Evolutionary conservation across 2,888 invertebrate genomes (phyloP), one percentile per base, ranked within the genome.

Genomic region (Cacoxenus indagator): DNA sequence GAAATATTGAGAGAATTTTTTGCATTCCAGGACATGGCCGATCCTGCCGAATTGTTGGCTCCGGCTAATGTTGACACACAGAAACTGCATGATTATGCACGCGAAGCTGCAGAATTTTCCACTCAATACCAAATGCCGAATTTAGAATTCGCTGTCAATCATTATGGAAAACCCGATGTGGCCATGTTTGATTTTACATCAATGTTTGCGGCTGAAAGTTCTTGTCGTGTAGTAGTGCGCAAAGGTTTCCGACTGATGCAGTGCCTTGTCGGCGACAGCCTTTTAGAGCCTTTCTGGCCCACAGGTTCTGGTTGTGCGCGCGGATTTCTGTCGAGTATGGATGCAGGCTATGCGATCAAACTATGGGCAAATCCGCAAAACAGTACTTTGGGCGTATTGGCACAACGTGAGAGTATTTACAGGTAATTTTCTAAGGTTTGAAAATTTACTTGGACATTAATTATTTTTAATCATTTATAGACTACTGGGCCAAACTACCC

Each of bases 141-240:
- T 83, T 89, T 94, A 77, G 97, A 98, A 88, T 99, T 98, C 89
- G 98, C 99, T 0, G 94, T 98, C 14, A 99, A 99, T 89, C 98
- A 98, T 89, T 97, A 97, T 86, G 97, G 97, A 0, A 96, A 97
- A 86, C 96, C 98, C 0, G 99, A 99, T 88, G 96, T 99, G 1
- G 97, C 98, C 54, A 95, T 99, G 92, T 99, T 99, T 88, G 99
- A 99, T 89, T 99, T 99, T 87, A 99, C 99, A 0, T 97, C 97
- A 0, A 97, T 99, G 95, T 99, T 96, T 88, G 96, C 97, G 0
- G 97, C 99, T 0, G 97, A 98, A 88, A 96, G 97, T 88, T 96
- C 98, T 6, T 95, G 95, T 77, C 91, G 96, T 83, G 93, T 97
- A 22, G 87, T 95, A 14, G 94, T 88, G 73, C 85, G 90, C 66